phyloP scores from a whole-genome alignment of 2,113 vertebrate genomes.

The Anas platyrhynchos region DNA sequence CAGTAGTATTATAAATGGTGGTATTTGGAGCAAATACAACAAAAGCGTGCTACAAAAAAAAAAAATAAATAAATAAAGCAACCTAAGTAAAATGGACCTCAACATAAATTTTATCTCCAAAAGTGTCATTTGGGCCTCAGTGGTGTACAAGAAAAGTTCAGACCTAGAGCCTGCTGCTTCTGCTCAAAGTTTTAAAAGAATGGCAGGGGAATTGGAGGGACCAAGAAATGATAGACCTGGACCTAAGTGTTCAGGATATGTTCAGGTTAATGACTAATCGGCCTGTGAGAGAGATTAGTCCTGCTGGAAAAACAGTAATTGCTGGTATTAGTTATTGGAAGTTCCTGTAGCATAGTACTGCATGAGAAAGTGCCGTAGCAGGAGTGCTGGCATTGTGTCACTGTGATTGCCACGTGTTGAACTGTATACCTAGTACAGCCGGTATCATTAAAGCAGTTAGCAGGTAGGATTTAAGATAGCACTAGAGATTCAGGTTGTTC shows the following conservation, averaged over 20 bases:
- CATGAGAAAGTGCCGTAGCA: neutral
- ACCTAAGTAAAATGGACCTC: neutral
- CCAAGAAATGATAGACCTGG: neutral
- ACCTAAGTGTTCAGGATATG: neutral
- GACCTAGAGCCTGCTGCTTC: neutral
- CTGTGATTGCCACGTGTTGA: neutral
- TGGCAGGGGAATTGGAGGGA: neutral
- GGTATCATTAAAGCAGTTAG: neutral
- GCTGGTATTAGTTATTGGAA: neutral
- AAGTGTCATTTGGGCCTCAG: neutral
- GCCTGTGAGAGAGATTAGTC: neutral
- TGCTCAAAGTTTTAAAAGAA: neutral
- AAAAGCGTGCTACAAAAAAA: neutral
- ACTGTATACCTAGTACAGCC: neutral
- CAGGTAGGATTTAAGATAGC: neutral
- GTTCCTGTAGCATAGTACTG: neutral
- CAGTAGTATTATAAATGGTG: neutral
- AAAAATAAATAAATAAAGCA: rapidly evolving
- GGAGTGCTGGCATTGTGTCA: neutral
- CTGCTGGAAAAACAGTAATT: neutral
- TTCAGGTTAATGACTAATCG: neutral
- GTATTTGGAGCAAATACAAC: neutral
- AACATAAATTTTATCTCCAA: neutral
- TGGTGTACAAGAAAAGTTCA: neutral
- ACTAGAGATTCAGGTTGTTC: neutral